A percentile compares a stretch with the other conserved stretches of the same genome.
These are phyloP conservation scores for Lasioglossum leucozonium DNA, from an alignment of 2,888 invertebrate genomes.

Conservation along the genomic window DNA sequence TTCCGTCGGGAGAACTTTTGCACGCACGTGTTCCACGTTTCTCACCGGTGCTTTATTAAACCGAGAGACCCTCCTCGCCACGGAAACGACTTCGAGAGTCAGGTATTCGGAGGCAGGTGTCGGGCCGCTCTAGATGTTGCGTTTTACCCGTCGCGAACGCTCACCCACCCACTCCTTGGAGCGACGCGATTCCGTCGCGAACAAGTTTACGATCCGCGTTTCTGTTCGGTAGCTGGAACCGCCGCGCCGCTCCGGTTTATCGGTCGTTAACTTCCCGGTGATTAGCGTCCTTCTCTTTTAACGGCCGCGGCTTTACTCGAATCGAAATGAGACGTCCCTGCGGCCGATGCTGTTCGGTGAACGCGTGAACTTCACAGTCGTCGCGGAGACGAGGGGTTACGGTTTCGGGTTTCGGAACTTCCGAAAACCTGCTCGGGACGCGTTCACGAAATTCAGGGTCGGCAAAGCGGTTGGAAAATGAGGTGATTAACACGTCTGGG, in stretches of 20 bases:
- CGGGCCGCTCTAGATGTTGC: constrained; percentile 2
- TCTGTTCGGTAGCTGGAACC: constrained; percentile 64
- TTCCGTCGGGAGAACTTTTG: constrained; percentile 67
- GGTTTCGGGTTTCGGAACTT: neutral
- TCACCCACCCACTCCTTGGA: constrained; percentile 8
- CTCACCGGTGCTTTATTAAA: constrained; percentile 75
- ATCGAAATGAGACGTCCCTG: neutral
- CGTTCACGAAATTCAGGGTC: neutral
- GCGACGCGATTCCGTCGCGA: constrained; percentile 64
- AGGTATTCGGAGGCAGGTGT: constrained; percentile 36
- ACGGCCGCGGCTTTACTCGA: neutral
- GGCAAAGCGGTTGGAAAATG: neutral
- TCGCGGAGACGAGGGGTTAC: neutral
- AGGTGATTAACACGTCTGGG: neutral
- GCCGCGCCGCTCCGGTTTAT: constrained; percentile 73
- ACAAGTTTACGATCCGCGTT: constrained; percentile 71
- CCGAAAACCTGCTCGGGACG: neutral
- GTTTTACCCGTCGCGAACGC: neutral
- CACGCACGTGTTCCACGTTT: constrained; percentile 76
- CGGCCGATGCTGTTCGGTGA: neutral
- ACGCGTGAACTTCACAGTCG: neutral
- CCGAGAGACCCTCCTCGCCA: constrained; percentile 45
- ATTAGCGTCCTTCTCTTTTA: constrained; percentile 49
- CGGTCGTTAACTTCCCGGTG: constrained; percentile 71
- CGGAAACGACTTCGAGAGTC: constrained; percentile 52